phyloP scores from a whole-genome alignment of 1,140 invertebrate genomes.

The Littorina saxatilis region DNA sequence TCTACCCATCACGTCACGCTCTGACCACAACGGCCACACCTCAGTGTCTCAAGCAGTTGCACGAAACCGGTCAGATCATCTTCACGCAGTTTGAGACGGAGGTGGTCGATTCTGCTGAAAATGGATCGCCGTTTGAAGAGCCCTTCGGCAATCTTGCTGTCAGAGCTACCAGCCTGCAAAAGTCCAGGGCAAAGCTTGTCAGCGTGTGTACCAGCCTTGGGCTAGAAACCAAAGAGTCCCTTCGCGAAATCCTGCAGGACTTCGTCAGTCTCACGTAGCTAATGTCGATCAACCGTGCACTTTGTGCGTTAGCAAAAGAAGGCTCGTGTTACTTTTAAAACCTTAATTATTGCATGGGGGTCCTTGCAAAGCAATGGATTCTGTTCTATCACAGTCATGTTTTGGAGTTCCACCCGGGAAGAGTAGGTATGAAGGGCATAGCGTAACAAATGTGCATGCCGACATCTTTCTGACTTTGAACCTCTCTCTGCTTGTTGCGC shows the following conservation, averaged over 20 bases:
- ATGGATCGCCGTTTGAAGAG: conserved; percentile 38
- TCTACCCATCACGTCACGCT: conserved; percentile 44
- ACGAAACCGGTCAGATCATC: conserved; percentile 31
- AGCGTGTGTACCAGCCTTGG: conserved; percentile 40
- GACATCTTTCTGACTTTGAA: too few species aligned
- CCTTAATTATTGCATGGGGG: too few species aligned
- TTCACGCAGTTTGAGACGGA: conserved; percentile 48
- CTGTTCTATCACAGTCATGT: too few species aligned
- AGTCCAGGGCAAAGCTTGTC: conserved; percentile 44
- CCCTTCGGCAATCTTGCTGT: conserved; percentile 57
- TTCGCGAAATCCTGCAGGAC: conserved; percentile 36
- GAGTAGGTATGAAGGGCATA: too few species aligned
- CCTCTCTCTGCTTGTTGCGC: too few species aligned
- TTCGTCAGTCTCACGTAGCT: conserved; percentile 29
- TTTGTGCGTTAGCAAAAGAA: too few species aligned
- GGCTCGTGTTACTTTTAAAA: too few species aligned
- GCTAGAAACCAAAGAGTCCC: conserved; percentile 37
- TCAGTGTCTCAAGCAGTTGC: conserved; percentile 27
- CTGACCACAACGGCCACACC: neutral
- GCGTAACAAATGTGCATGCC: too few species aligned
- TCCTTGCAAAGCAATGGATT: too few species aligned
- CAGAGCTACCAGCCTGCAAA: neutral
- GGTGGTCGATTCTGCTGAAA: neutral
- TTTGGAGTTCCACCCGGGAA: too few species aligned
- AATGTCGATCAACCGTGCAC: too few species aligned